Base-by-base conservation (phyloP, 1,140 invertebrate species). In the Scaptodrosophila lebanonensis region DNA sequence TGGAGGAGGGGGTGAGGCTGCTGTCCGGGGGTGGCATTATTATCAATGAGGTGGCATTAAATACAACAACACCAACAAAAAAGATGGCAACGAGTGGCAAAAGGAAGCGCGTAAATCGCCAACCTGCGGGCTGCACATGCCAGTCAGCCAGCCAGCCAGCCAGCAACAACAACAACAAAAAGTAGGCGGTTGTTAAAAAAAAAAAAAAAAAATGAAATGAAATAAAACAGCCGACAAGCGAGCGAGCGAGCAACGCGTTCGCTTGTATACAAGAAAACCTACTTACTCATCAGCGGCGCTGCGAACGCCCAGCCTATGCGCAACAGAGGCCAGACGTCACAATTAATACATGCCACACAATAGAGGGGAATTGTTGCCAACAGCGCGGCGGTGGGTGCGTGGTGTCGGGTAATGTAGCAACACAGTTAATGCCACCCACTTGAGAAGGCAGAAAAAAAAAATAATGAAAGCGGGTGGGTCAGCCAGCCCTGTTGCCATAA, bases 261-360 rank as follows among this genome's bases (percentile, higher is more conserved):
- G 42, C 48, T 8, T 44, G 66, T 73, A 69, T 73, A 82, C 75
- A 82, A 82, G 76, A 59, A 82, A 75, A 82, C 71, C 75, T 82
- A 82, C 75, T 82, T 82, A 83, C 75, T 83, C 75, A 82, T 83
- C 76, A 49, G 66, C 51, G 27, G 36, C 33, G 25, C 38, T 61
- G 22, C 54, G 43, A 35, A 54, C 54, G 73, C n/a, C n/a, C n/a
- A n/a, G n/a, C n/a, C n/a, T n/a, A n/a, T n/a, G n/a, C n/a, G n/a
- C n/a, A n/a, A n/a, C n/a, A n/a, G n/a, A 47, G 29, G 68, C 59
- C 73, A 77, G 73, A 77, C 73, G 82, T 77, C 73, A 82, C 73
- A 77, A 77, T 77, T 77, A 77, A 77, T 77, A 56, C 68, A 49
- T 27, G 71, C 64, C 39, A 60, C 49, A 64, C 49, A 60, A 42